Percentiles rank a stretch among this genome's conserved stretches.
These are phyloP conservation scores for Ectropis grisescens DNA, from an alignment of 1,140 invertebrate species.

Conservation along the genomic window DNA sequence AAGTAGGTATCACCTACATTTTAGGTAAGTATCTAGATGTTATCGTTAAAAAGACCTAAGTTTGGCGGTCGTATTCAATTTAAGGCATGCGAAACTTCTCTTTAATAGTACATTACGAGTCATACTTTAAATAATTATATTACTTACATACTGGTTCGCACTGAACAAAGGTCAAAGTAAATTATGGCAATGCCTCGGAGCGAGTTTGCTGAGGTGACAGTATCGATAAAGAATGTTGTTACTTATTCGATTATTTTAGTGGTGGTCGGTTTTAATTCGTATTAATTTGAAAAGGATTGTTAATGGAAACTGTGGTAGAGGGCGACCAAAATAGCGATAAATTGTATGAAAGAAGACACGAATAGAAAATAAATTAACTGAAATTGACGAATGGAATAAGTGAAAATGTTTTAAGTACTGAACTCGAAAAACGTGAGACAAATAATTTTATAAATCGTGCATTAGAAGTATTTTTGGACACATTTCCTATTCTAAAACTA, in stretches of 20 bases:
- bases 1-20: too few species aligned
- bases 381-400: not conserved
- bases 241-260: not conserved
- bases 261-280: not conserved
- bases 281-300: not conserved
- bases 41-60: too few species aligned
- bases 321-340: not conserved
- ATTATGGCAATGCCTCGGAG: not conserved
- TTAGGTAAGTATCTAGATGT: too few species aligned
- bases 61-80: too few species aligned
- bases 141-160: not conserved
- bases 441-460: too few species aligned
- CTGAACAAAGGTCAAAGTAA: not conserved
- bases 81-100: not conserved
- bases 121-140: not conserved
- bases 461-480: too few species aligned
- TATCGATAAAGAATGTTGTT: not conserved
- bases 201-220: not conserved
- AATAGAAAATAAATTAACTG: not conserved
- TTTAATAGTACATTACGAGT: not conserved
- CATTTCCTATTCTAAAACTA: too few species aligned
- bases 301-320: not conserved
- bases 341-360: too few species aligned
- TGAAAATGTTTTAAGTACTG: too few species aligned
- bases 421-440: too few species aligned